Evolutionary conservation across 2,888 invertebrate genomes (phyloP), one percentile per base, ranked within the genome.

Genomic region (Scaptomyza flava): DNA sequence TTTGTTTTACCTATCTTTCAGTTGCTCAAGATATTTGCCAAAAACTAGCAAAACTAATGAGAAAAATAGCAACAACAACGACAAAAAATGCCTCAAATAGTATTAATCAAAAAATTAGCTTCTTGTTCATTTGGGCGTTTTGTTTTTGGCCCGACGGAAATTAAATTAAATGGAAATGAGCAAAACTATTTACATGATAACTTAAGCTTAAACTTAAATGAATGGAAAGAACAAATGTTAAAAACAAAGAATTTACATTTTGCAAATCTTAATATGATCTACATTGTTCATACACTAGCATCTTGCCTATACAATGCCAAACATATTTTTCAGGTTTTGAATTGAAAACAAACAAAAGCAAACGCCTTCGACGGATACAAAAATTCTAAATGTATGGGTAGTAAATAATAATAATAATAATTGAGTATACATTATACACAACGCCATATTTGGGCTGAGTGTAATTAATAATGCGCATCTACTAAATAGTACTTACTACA

Each of bases 131-230:
- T 64, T 60, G 34, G 65, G 59, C 60, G 52, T 54, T 52, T n/a
- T 45, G 30, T 33, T 27, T 79, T 80, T 72, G 72, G 59, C 57
- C 73, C 73, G 61, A 73, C 77, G 77, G 77, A 80, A 77, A 80
- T 77, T 68, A 61, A 75, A 72, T 72, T 51, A 9, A 58, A 77
- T 70, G 59, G 47, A 77, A 69, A 69, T 62, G 56, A 57, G 63
- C 59, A 64, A 62, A 60, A 53, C 42, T 48, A 50, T 59, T 72
- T 72, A 47, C 66, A 72, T 62, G 50, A 31, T 31, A 14, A 14
- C 17, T 17, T 17, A 17, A 17, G 17, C 38, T n/a, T n/a, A n/a
- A 14, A 14, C 50, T 9, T 38, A 14, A n/a, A 14, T 14, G 2
- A 38, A 38, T 38, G 7, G 14, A 38, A 12, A 34, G 14, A 33